A percentile compares a stretch with the other conserved stretches of the same genome.
Evolutionary conservation across 2,888 invertebrate species (phyloP).

Genomic region (Chirona hameri): DNA sequence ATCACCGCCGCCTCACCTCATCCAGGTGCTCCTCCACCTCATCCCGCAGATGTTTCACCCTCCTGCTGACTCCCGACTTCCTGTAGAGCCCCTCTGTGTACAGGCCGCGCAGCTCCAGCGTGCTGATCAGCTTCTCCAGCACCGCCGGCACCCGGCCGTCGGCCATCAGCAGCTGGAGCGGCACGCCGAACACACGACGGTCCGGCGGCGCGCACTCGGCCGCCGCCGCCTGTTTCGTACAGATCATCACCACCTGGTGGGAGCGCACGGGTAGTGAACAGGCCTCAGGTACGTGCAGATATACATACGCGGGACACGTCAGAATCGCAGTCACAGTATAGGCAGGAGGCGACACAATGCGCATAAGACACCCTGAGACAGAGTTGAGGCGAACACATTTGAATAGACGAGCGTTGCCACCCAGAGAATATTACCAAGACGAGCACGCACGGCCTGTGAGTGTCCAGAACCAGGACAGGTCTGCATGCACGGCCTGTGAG

Average conservation of each 20-base stretch:
- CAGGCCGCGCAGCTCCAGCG: slow-evolving; percentile 85
- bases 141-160: slow-evolving; percentile 71
- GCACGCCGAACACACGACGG: slow-evolving; percentile 72
- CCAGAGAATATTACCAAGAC: too few species aligned
- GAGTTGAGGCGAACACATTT: too few species aligned
- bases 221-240: slow-evolving; percentile 35
- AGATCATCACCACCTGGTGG: slow-evolving; percentile 47
- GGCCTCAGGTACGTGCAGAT: too few species aligned
- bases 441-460: too few species aligned
- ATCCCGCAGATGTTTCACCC: slow-evolving; percentile 48
- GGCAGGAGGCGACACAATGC: too few species aligned
- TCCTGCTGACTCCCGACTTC: slow-evolving; percentile 64
- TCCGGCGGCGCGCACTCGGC: slow-evolving; percentile 34
- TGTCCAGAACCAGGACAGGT: too few species aligned
- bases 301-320: too few species aligned
- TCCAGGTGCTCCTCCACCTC: slow-evolving; percentile 50
- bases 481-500: too few species aligned
- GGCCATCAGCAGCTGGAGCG: slow-evolving; percentile 61
- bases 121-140: slow-evolving; percentile 79
- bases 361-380: too few species aligned
- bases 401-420: too few species aligned
- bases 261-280: too few species aligned
- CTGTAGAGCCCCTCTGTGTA: slow-evolving; percentile 91
- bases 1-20: slow-evolving; percentile 46
- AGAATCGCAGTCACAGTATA: too few species aligned